Evolutionary conservation across 53 echinoderm and acorn worm species (phyloP).

Genomic region (Apostichopus leukothele): DNA sequence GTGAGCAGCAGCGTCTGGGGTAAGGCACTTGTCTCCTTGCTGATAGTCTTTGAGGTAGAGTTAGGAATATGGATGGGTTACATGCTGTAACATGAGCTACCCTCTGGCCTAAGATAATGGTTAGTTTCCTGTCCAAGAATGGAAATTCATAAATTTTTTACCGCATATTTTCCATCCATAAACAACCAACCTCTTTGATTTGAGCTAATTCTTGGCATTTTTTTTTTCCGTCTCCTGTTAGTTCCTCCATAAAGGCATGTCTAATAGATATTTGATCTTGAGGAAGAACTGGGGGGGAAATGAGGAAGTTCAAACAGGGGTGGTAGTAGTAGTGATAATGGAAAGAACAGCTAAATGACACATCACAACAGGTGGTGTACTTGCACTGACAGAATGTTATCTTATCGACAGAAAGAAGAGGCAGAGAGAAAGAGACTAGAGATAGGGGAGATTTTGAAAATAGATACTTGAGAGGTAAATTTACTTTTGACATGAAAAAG

Average conservation of each 20-base stretch:
- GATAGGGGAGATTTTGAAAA: no score
- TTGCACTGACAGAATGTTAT: no score
- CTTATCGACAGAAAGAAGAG: no score
- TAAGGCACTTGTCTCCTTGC: constrained; percentile 15
- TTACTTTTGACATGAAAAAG: no score
- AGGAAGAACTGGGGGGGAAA: background rate
- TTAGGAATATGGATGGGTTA: constrained; percentile 12
- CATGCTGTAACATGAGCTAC: constrained; percentile 30
- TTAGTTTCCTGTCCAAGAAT: constrained; percentile 28
- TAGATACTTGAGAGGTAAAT: no score
- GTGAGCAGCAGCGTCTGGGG: constrained; percentile 13
- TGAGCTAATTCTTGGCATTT: constrained; percentile 37
- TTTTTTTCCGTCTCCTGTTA: background rate
- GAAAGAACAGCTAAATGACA: no score
- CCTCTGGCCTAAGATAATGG: constrained; percentile 17
- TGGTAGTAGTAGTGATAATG: no score
- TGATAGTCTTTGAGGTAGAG: constrained; percentile 3
- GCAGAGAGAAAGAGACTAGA: no score
- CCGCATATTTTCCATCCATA: constrained; percentile 20
- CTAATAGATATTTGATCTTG: constrained; percentile 13
- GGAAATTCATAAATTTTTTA: constrained; percentile 37
- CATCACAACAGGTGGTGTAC: background rate
- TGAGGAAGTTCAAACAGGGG: background rate
- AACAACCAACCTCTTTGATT: constrained; percentile 16
- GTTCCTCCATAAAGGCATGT: background rate